Conservation (phyloP, 1,140 invertebrate genomes). For the Meloidogyne hapla region DNA sequence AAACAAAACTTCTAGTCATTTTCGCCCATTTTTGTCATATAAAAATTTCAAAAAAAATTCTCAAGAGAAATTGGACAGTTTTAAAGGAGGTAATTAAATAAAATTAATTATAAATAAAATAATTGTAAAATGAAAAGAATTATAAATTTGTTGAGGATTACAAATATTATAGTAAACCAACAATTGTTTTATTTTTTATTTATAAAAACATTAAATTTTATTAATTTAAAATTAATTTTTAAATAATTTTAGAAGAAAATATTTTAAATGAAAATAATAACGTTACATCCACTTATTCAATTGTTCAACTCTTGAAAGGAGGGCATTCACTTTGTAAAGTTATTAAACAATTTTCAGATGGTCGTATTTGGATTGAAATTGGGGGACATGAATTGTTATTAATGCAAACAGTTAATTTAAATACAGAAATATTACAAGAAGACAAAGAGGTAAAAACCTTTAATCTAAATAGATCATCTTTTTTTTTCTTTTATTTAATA, state of each 20-base stretch:
- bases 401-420: neutral
- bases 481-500: neutral
- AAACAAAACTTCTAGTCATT: neutral
- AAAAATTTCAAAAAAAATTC: neutral
- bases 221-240: neutral
- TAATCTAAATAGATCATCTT: neutral
- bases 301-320: neutral
- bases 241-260: neutral
- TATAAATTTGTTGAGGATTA: too few relatives aligned
- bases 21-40: neutral
- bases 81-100: neutral
- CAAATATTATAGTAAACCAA: too few relatives aligned
- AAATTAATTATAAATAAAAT: neutral
- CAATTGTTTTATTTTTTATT: too few relatives aligned
- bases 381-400: neutral
- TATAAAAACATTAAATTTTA: too few relatives aligned
- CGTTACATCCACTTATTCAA: neutral
- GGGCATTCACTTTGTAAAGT: neutral
- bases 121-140: too few relatives aligned
- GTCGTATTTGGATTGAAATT: neutral
- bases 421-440: neutral
- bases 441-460: neutral
- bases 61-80: neutral
- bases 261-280: neutral
- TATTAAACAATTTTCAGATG: neutral